Conservation (phyloP, 1,140 invertebrate species). For the Drosophila miranda region DNA sequence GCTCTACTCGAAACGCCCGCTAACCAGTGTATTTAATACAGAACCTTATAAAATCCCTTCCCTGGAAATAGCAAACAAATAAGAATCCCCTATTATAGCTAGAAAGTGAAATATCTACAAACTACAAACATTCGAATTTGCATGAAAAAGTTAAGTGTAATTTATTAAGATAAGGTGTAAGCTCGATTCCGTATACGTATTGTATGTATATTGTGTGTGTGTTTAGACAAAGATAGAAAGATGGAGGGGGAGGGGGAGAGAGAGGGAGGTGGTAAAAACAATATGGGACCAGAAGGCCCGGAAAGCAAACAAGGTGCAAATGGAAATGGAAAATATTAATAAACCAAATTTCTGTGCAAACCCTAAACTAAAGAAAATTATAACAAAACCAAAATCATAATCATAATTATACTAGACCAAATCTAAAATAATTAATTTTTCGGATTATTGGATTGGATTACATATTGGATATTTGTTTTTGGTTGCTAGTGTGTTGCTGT, state of each 20-base stretch:
- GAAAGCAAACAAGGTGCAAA: constrained; percentile 38
- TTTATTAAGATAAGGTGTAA: constrained; percentile 43
- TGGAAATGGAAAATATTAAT: constrained; percentile 45
- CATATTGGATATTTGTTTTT: constrained; percentile 26
- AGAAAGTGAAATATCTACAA: constrained; percentile 26
- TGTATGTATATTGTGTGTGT: constrained; percentile 23
- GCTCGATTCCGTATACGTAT: constrained; percentile 38
- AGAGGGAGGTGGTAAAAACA: constrained; percentile 4
- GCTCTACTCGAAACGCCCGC: too few relatives aligned
- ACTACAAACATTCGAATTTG: constrained; percentile 39
- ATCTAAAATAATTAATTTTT: constrained; percentile 34
- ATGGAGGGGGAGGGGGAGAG: constrained; percentile 13
- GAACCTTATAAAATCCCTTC: too few relatives aligned
- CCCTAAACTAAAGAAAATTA: constrained; percentile 40
- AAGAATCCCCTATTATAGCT: neutral
- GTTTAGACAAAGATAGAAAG: constrained; percentile 22
- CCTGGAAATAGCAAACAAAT: too few relatives aligned
- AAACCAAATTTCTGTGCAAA: constrained; percentile 44
- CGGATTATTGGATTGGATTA: constrained; percentile 43
- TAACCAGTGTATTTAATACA: too few relatives aligned
- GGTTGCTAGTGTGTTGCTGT: constrained; percentile 10
- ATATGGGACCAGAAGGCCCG: constrained; percentile 6
- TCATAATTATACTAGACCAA: constrained; percentile 31
- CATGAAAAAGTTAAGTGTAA: constrained; percentile 38
- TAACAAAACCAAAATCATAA: constrained; percentile 14